These are phyloP conservation scores for Philereme transversata DNA, from an alignment of 2,888 invertebrate species.

Conservation along the genomic window DNA sequence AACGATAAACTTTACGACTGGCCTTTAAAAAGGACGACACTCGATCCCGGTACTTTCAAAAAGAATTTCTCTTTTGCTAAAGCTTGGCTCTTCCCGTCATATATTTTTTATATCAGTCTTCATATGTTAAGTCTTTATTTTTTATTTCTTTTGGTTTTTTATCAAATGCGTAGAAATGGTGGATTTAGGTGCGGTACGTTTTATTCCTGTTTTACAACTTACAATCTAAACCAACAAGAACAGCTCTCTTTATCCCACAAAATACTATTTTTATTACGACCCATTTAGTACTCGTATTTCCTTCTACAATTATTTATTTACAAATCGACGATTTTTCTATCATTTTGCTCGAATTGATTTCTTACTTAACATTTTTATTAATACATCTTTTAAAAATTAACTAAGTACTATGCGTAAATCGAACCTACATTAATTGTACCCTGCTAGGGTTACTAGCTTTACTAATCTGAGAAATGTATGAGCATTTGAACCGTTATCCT, in stretches of 20 bases:
- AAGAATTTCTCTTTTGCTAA: constrained; percentile 65
- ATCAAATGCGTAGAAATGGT: constrained; percentile 27
- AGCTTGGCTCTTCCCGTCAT: constrained; percentile 52
- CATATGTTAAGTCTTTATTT: constrained; percentile 36
- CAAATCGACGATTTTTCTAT: no score
- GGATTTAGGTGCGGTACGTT: constrained; percentile 22
- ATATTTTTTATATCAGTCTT: constrained; percentile 41
- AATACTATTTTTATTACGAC: no score
- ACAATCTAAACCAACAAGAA: constrained; percentile 15
- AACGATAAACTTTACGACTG: constrained; percentile 75
- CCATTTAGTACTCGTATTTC: no score
- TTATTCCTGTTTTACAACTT: constrained; percentile 24
- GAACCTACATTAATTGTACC: no score
- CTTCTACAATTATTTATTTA: no score
- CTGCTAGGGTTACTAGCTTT: no score
- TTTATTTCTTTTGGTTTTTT: constrained; percentile 29
- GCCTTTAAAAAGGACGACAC: constrained; percentile 70
- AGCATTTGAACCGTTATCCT: no score
- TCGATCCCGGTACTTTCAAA: constrained; percentile 70
- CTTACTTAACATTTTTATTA: no score
- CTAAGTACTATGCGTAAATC: no score
- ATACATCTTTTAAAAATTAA: no score
- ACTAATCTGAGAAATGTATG: no score
- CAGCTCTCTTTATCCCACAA: constrained; percentile 6
- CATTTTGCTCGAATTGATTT: no score